Evolutionary conservation across 92 coral and sea anemone species (phyloP).

Genomic region (Isaurus tuberculatus): DNA sequence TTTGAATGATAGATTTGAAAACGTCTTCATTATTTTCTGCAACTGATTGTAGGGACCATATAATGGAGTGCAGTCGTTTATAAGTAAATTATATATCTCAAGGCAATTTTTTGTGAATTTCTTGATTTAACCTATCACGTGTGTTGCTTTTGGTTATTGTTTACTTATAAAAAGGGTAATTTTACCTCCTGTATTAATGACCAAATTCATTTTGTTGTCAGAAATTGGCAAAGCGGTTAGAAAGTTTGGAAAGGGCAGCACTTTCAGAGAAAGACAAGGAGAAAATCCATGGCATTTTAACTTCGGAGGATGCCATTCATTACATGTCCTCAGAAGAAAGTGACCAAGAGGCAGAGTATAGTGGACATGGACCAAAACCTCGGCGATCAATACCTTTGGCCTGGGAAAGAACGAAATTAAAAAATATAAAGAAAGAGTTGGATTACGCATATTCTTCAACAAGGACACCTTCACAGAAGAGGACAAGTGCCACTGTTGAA

Average conservation of each 20-base stretch:
- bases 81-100: too few relatives aligned
- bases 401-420: conserved; percentile 18
- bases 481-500: conserved; percentile 27
- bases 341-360: conserved; percentile 9
- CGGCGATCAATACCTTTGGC: conserved; percentile 8
- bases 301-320: conserved; percentile 28
- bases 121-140: too few relatives aligned
- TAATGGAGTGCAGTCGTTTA: too few relatives aligned
- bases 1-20: too few relatives aligned
- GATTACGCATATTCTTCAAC: neutral
- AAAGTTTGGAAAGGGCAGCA: conserved; percentile 25
- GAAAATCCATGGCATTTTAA: conserved; percentile 4
- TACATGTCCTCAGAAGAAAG: conserved; percentile 29
- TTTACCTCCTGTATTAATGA: too few relatives aligned
- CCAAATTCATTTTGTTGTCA: neutral
- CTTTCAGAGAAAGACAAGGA: conserved; percentile 26
- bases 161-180: too few relatives aligned
- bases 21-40: too few relatives aligned
- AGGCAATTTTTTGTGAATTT: too few relatives aligned
- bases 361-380: conserved; percentile 24
- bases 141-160: too few relatives aligned
- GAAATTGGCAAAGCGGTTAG: conserved; percentile 25
- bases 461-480: conserved; percentile 21
- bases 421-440: neutral
- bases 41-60: too few relatives aligned